Conservation (phyloP, 2,888 invertebrate species). For the Allophyes oxyacanthae region DNA sequence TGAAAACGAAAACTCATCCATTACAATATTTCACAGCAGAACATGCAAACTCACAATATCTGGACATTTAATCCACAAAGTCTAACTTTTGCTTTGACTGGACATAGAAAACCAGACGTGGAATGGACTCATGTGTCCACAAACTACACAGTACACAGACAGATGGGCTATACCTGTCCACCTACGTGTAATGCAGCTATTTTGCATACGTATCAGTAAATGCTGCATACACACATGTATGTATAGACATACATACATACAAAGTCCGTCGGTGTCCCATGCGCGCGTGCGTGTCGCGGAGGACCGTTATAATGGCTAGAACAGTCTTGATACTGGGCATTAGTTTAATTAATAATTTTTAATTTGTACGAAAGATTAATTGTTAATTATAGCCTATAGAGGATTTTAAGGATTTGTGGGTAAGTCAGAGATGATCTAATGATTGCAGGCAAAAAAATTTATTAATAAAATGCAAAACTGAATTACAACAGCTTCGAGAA, state of each 20-base stretch:
- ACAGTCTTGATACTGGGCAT: slow-evolving; percentile 59
- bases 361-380: too few relatives aligned
- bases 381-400: too few relatives aligned
- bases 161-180: slow-evolving; percentile 21
- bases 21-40: too few relatives aligned
- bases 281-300: slow-evolving; percentile 70
- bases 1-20: too few relatives aligned
- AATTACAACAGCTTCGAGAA: too few relatives aligned
- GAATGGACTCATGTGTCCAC: slow-evolving; percentile 12
- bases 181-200: slow-evolving; percentile 42
- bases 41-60: background rate
- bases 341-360: slow-evolving; percentile 10
- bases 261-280: slow-evolving; percentile 38
- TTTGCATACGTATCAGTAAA: slow-evolving; percentile 55
- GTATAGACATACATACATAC: slow-evolving; percentile 20
- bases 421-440: too few relatives aligned
- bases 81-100: background rate
- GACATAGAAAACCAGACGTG: background rate
- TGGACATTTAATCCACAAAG: background rate
- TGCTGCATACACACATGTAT: slow-evolving; percentile 30
- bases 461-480: too few relatives aligned
- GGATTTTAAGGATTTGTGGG: too few relatives aligned
- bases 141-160: slow-evolving; percentile 7
- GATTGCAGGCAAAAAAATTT: too few relatives aligned
- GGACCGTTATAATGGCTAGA: slow-evolving; percentile 56